Conservation (phyloP, 2,888 invertebrate species). For the Phania funesta region DNA sequence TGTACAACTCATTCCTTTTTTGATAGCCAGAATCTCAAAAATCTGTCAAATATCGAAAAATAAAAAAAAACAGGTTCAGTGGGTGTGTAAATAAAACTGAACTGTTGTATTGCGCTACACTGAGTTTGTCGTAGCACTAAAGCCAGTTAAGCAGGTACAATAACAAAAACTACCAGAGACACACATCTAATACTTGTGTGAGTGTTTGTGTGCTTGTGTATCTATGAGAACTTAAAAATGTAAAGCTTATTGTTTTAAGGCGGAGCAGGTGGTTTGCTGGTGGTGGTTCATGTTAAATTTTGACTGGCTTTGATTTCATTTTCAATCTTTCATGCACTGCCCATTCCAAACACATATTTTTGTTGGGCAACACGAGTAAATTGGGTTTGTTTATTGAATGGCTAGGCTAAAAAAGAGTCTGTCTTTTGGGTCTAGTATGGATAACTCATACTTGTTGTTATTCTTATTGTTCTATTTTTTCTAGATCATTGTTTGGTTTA, state of each 20-base stretch:
- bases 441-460: constrained; percentile 5
- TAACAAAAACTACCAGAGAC: constrained; percentile 10
- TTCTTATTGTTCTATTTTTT: constrained; percentile 24
- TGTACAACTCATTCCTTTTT: background rate
- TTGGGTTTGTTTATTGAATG: constrained; percentile 38
- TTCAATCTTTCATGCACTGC: constrained; percentile 60
- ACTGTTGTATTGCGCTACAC: background rate
- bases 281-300: constrained; percentile 57
- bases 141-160: constrained; percentile 50
- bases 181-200: background rate
- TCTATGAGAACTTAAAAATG: constrained; percentile 3
- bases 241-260: constrained; percentile 53
- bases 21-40: background rate
- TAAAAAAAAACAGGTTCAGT: constrained; percentile 50
- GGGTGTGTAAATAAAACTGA: constrained; percentile 54
- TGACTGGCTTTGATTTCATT: constrained; percentile 66
- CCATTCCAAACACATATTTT: constrained; percentile 36
- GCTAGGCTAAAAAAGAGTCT: constrained; percentile 24
- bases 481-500: constrained; percentile 43
- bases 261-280: constrained; percentile 66
- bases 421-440: background rate
- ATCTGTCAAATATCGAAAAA: background rate
- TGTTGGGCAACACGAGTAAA: background rate
- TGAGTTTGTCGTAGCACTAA: constrained; percentile 41
- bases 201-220: background rate